Conservation (phyloP, 2,113 vertebrate species). For the Indicator maculatus region DNA sequence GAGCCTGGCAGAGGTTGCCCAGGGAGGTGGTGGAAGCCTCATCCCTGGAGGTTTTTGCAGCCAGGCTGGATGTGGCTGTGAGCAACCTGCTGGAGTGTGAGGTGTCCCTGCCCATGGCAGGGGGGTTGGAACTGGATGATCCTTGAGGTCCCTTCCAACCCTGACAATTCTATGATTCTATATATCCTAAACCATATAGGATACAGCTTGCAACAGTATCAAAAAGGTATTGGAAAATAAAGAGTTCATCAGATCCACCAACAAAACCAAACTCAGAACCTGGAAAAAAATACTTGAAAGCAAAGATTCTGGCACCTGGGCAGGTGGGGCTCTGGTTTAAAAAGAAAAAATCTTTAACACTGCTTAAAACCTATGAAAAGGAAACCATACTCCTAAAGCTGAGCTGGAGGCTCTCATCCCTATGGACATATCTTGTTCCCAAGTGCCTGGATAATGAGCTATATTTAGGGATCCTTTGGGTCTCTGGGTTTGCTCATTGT, state of each 20-base stretch:
- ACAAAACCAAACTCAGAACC: not conserved
- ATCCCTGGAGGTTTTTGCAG: too few relatives aligned
- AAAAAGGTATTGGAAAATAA: fast-evolving
- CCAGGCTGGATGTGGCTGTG: too few relatives aligned
- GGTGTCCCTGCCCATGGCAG: too few relatives aligned
- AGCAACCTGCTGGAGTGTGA: too few relatives aligned
- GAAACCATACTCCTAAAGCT: not conserved
- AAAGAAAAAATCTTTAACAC: not conserved
- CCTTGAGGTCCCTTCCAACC: too few relatives aligned
- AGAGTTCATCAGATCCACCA: not conserved
- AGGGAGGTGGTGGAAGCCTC: too few relatives aligned
- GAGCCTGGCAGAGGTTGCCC: too few relatives aligned
- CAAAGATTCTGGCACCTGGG: not conserved
- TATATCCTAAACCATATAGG: too few relatives aligned
- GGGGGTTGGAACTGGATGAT: too few relatives aligned
- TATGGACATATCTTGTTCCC: not conserved
- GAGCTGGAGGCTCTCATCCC: not conserved
- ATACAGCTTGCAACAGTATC: not conserved
- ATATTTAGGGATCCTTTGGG: constrained; percentile 32
- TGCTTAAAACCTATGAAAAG: not conserved
- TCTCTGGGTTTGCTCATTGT: constrained; percentile 27
- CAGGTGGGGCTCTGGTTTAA: not conserved
- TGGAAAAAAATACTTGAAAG: not conserved
- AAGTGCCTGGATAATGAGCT: constrained; percentile 6
- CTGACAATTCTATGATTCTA: too few relatives aligned